Evolutionary conservation across 2,797 vertebrate genomes (phyloP).

Genomic region (Pseudocheirus occidentalis): DNA sequence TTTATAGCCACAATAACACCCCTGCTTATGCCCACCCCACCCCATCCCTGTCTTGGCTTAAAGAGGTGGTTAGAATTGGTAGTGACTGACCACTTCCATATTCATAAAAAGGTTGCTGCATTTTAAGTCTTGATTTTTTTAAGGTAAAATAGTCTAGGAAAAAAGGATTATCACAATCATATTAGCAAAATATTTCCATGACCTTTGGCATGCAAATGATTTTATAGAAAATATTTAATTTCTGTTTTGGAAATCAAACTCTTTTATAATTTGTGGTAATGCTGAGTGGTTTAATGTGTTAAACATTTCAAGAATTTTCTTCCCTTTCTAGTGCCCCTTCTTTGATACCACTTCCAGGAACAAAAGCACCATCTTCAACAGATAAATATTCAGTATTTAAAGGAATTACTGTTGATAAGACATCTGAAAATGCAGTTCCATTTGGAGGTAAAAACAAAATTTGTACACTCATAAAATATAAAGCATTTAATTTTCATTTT

Average conservation of each 20-base stretch:
- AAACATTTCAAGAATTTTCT: slow-evolving; percentile 30
- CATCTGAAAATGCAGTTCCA: slow-evolving; percentile 86
- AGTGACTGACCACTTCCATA: neutral
- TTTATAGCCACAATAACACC: neutral
- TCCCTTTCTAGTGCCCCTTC: slow-evolving; percentile 87
- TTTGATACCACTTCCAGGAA: slow-evolving; percentile 93
- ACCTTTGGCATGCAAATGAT: slow-evolving; percentile 7
- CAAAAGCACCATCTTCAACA: slow-evolving; percentile 84
- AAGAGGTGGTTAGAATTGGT: slow-evolving; percentile 1
- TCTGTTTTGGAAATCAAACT: slow-evolving; percentile 43
- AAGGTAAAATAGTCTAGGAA: slow-evolving; percentile 11
- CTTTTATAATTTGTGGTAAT: neutral
- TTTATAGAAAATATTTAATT: neutral
- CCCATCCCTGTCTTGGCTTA: slow-evolving; percentile 15
- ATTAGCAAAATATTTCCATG: neutral
- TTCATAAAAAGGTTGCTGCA: slow-evolving; percentile 10
- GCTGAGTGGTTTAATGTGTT: neutral
- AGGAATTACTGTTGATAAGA: slow-evolving; percentile 92
- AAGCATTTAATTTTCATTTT: slow-evolving; percentile 28
- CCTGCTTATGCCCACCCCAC: slow-evolving; percentile 19
- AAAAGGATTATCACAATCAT: neutral
- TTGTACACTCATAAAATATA: slow-evolving; percentile 28
- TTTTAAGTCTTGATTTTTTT: neutral
- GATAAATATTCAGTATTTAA: slow-evolving; percentile 99
- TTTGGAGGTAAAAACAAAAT: slow-evolving; percentile 89